A percentile compares a stretch with the other conserved stretches of the same genome.
phyloP scores from a whole-genome alignment of 2,113 vertebrate genomes.

The Tinamus guttatus region DNA sequence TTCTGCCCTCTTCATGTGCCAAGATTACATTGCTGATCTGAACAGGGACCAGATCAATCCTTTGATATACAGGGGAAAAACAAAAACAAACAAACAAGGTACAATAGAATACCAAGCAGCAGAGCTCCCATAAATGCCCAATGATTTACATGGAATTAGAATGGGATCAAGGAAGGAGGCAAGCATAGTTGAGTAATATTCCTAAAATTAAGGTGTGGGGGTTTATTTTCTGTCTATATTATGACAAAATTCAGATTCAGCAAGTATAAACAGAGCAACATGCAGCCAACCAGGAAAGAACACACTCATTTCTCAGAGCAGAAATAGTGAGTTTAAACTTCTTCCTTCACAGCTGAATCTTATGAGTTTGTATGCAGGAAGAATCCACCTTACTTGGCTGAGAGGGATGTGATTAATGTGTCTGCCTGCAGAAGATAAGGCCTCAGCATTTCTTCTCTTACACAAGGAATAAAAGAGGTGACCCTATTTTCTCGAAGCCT shows the following conservation, averaged over 20 bases:
- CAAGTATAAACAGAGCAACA: not conserved
- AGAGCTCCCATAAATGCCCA: accelerated
- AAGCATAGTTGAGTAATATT: not conserved
- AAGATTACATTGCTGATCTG: not conserved
- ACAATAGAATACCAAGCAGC: not conserved
- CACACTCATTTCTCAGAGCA: not conserved
- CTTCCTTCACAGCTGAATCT: not conserved
- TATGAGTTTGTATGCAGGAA: conserved; percentile 9
- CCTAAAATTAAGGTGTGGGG: not conserved
- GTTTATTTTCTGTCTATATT: not conserved
- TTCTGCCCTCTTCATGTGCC: not conserved
- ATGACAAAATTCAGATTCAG: not conserved
- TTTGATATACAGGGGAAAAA: not conserved
- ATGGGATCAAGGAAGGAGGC: not conserved
- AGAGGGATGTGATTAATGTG: conserved; percentile 1
- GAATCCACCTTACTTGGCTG: not conserved
- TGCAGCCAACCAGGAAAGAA: not conserved
- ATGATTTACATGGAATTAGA: not conserved
- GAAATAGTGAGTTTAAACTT: not conserved
- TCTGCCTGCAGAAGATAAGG: conserved; percentile 32
- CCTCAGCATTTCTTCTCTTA: not conserved
- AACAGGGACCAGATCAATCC: not conserved
- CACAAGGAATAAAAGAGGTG: not conserved
- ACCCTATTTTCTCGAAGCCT: not conserved
- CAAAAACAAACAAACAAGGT: too few relatives aligned